Evolutionary conservation across 2,113 vertebrate genomes (phyloP).

Genomic region (Macquaria ambigua): DNA sequence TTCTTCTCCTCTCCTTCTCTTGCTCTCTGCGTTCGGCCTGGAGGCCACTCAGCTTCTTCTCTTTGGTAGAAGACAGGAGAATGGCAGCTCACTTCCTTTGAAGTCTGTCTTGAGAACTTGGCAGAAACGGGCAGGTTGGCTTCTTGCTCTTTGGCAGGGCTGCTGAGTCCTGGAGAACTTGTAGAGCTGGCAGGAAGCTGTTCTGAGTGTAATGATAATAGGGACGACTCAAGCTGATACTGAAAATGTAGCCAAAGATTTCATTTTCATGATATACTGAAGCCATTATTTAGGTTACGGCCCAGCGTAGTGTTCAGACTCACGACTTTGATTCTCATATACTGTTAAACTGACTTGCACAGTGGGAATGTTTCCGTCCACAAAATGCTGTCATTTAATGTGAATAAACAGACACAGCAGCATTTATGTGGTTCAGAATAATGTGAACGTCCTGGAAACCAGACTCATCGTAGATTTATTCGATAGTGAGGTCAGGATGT

Average conservation of each 20-base stretch:
- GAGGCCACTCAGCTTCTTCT: slow-evolving; percentile 20
- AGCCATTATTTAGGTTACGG: neutral
- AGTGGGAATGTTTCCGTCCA: neutral
- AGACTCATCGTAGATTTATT: neutral
- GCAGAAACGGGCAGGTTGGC: slow-evolving; percentile 19
- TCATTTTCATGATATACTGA: slow-evolving; percentile 26
- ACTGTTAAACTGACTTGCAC: neutral
- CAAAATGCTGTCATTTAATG: neutral
- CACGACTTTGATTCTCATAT: neutral
- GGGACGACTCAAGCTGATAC: slow-evolving; percentile 14
- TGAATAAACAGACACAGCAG: neutral
- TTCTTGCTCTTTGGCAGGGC: slow-evolving; percentile 31
- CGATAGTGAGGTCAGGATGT: neutral
- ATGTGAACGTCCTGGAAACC: neutral
- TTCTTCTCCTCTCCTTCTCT: neutral
- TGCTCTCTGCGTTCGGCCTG: slow-evolving; percentile 2
- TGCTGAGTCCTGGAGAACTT: slow-evolving; percentile 27
- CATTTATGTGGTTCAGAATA: neutral
- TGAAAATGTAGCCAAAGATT: slow-evolving; percentile 27
- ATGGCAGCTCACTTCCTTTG: slow-evolving; percentile 17
- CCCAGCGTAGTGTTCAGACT: too few species aligned
- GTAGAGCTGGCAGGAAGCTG: slow-evolving; percentile 38
- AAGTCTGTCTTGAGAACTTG: slow-evolving; percentile 36
- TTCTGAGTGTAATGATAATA: slow-evolving; percentile 21
- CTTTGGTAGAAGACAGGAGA: slow-evolving; percentile 16